These are phyloP conservation scores for Enteromius paludinosus DNA, from an alignment of 2,797 vertebrate genomes.

Conservation along the genomic window DNA sequence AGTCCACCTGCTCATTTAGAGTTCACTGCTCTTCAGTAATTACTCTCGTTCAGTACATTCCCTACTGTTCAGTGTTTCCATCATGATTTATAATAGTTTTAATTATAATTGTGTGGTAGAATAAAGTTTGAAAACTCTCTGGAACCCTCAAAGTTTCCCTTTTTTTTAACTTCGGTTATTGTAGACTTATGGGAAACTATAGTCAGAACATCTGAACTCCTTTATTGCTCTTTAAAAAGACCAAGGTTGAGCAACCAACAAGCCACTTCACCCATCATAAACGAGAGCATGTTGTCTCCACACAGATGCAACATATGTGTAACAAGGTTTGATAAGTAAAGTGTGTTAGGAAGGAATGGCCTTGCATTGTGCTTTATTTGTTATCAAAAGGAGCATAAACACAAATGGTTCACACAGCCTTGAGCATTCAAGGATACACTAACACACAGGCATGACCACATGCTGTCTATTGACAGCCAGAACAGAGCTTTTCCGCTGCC, in stretches of 20 bases:
- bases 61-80: not conserved
- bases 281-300: not conserved
- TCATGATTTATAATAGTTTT: not conserved
- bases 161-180: not conserved
- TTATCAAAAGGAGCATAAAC: slow-evolving; percentile 39
- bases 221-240: not conserved
- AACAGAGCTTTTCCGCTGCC: slow-evolving; percentile 1
- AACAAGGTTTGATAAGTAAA: slow-evolving; percentile 38
- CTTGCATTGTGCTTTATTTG: slow-evolving; percentile 28
- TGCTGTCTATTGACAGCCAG: slow-evolving; percentile 23
- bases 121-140: not conserved
- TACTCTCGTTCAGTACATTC: not conserved
- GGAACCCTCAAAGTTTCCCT: not conserved
- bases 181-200: not conserved
- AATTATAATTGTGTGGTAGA: slow-evolving; percentile 9
- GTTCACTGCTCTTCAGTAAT: slow-evolving; percentile 9
- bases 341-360: not conserved
- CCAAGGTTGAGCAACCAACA: not conserved
- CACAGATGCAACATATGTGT: slow-evolving; percentile 1
- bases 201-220: not conserved
- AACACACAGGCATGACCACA: slow-evolving; percentile 58
- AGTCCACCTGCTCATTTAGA: not conserved
- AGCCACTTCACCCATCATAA: not conserved
- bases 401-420: slow-evolving; percentile 64
- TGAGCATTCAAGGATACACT: slow-evolving; percentile 71